These are phyloP conservation scores for Chaenocephalus aceratus DNA, from an alignment of 2,113 vertebrate species.

Conservation along the genomic window DNA sequence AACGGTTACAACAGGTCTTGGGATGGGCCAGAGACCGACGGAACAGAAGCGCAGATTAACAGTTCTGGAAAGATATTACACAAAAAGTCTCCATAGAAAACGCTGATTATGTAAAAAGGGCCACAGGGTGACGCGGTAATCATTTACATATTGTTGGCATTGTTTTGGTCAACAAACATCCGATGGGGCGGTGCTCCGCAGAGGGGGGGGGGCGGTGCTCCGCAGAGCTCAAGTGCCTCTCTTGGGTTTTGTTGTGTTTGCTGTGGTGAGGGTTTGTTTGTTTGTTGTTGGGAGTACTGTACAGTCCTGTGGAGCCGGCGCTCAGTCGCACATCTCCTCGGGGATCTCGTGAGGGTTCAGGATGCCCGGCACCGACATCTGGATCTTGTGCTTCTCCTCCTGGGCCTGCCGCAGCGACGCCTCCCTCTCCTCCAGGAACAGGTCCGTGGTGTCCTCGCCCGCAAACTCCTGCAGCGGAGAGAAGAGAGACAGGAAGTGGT, in stretches of 20 bases:
- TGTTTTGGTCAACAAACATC: slow-evolving; percentile 97
- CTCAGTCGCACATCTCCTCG: slow-evolving; percentile 99
- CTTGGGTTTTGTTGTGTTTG: slow-evolving; percentile 72
- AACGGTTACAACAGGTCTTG: slow-evolving; percentile 90
- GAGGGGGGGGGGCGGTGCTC: slow-evolving; percentile 33
- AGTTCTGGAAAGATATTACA: slow-evolving; percentile 93
- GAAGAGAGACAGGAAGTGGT: neutral
- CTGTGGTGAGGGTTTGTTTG: slow-evolving; percentile 52
- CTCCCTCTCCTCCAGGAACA: slow-evolving; percentile 98
- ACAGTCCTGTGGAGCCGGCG: slow-evolving; percentile 53
- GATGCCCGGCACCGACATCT: slow-evolving; percentile 99
- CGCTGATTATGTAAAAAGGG: slow-evolving; percentile 91
- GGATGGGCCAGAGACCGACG: slow-evolving; percentile 83
- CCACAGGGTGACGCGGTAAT: slow-evolving; percentile 92
- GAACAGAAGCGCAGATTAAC: slow-evolving; percentile 88
- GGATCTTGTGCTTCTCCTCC: slow-evolving; percentile 99
- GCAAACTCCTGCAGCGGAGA: slow-evolving; percentile 91
- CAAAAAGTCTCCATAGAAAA: slow-evolving; percentile 98
- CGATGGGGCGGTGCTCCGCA: slow-evolving; percentile 85
- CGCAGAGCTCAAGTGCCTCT: slow-evolving; percentile 63
- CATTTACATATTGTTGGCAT: slow-evolving; percentile 97
- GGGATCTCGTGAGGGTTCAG: slow-evolving; percentile 99
- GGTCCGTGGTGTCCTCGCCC: slow-evolving; percentile 97
- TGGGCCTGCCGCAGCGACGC: slow-evolving; percentile 97
- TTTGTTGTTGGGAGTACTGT: slow-evolving; percentile 52